These are phyloP conservation scores for Macaria liturata DNA, from an alignment of 2,888 invertebrate genomes.

Conservation along the genomic window DNA sequence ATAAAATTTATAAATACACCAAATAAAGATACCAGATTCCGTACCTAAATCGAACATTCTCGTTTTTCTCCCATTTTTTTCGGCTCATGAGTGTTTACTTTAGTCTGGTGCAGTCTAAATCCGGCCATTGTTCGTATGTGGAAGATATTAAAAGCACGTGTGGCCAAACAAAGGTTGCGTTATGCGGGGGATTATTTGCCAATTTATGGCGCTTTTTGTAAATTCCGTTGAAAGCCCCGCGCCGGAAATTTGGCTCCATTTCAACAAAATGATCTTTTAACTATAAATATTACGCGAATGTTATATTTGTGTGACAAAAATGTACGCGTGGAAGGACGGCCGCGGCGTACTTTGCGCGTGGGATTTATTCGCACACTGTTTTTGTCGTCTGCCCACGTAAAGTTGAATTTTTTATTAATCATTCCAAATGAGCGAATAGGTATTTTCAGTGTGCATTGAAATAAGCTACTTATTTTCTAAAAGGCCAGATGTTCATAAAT, in stretches of 20 bases:
- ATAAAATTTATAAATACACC: constrained; percentile 76
- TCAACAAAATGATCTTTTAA: constrained; percentile 80
- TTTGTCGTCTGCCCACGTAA: not conserved
- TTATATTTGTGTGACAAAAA: constrained; percentile 59
- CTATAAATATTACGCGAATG: constrained; percentile 72
- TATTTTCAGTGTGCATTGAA: too few species aligned
- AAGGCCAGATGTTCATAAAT: too few species aligned
- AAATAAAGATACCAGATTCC: constrained; percentile 27
- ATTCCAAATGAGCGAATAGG: too few species aligned
- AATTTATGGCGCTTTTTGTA: constrained; percentile 83
- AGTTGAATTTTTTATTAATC: too few species aligned
- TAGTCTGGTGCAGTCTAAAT: constrained; percentile 71
- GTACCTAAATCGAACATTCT: constrained; percentile 1
- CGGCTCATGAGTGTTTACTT: constrained; percentile 78
- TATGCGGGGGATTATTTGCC: constrained; percentile 83
- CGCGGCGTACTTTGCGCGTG: constrained; percentile 55
- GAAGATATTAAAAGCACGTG: constrained; percentile 82
- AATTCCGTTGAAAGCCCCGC: constrained; percentile 76
- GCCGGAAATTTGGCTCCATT: constrained; percentile 82
- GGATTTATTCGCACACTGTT: constrained; percentile 40
- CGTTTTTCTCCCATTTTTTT: constrained; percentile 4
- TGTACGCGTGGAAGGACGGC: constrained; percentile 54
- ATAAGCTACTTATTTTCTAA: too few species aligned
- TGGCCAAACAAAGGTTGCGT: constrained; percentile 83
- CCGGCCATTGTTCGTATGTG: constrained; percentile 70